Percentiles rank a stretch among this genome's conserved stretches.
Evolutionary conservation across 2,113 vertebrate species (phyloP).

Genomic region (Acrocephalus kingi): DNA sequence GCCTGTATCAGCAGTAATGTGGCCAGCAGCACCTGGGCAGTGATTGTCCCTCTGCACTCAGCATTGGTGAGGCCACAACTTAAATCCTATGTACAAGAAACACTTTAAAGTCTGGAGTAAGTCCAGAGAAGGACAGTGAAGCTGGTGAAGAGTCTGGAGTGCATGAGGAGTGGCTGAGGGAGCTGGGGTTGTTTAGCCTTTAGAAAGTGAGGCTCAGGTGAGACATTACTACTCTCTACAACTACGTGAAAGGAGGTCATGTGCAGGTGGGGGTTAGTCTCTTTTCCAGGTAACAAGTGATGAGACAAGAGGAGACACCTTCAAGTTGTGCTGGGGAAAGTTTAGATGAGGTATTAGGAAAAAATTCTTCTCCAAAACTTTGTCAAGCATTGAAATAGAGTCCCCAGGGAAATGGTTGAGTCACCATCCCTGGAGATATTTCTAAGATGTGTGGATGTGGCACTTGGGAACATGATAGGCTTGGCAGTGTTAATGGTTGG

Average conservation of each 20-base stretch:
- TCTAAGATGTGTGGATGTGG: neutral
- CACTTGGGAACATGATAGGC: neutral
- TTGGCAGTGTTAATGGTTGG: neutral
- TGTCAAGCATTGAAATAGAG: neutral
- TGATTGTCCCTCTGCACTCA: fast-evolving
- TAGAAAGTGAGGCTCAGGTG: neutral
- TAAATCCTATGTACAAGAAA: neutral
- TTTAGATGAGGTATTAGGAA: neutral
- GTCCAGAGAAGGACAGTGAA: neutral
- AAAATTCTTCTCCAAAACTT: neutral
- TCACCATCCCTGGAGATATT: neutral
- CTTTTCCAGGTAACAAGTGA: neutral
- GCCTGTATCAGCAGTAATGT: neutral
- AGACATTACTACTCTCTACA: neutral
- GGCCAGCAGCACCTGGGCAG: neutral
- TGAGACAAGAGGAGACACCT: neutral
- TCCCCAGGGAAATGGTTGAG: neutral
- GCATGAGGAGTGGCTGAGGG: neutral
- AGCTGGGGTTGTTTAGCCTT: neutral
- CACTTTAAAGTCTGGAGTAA: neutral
- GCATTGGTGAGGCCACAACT: neutral
- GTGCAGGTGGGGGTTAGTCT: neutral
- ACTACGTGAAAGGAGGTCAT: neutral
- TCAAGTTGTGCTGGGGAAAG: neutral
- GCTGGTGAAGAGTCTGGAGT: neutral